phyloP scores from a whole-genome alignment of 2,113 vertebrate species.

The Irena cyanogastra region DNA sequence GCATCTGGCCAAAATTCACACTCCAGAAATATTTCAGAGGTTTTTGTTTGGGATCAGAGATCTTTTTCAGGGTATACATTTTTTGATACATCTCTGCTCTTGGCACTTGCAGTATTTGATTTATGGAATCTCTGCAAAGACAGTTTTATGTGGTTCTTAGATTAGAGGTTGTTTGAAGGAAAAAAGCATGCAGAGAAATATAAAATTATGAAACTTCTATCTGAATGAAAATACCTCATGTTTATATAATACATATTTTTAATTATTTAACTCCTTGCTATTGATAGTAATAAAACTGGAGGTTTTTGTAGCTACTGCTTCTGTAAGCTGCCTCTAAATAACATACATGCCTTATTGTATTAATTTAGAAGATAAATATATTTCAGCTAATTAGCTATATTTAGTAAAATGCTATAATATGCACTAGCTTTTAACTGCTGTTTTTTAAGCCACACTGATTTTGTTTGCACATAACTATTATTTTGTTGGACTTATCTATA shows the following conservation, averaged over 20 bases:
- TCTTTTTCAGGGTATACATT: not conserved
- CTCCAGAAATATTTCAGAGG: not conserved
- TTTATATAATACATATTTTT: not conserved
- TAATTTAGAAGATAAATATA: not conserved
- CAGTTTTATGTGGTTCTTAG: not conserved
- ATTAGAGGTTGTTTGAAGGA: not conserved
- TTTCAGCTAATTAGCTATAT: not conserved
- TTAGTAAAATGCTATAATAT: not conserved
- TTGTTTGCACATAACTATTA: not conserved
- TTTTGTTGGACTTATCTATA: not conserved
- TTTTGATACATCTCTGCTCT: not conserved
- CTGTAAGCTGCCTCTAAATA: not conserved
- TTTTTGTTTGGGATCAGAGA: not conserved
- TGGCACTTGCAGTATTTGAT: not conserved
- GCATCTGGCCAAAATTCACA: not conserved
- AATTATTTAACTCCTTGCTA: slow-evolving; percentile 10
- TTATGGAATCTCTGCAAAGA: not conserved
- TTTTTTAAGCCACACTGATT: not conserved
- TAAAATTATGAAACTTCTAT: slow-evolving; percentile 10
- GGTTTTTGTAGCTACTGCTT: not conserved
- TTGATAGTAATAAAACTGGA: not conserved
- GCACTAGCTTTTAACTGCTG: not conserved
- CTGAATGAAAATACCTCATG: not conserved
- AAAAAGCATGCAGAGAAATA: not conserved
- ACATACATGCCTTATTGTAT: not conserved